A percentile compares a stretch with the other conserved stretches of the same genome.
Evolutionary conservation across 2,888 invertebrate genomes (phyloP).

Genomic region (Eucera pruinosa): DNA sequence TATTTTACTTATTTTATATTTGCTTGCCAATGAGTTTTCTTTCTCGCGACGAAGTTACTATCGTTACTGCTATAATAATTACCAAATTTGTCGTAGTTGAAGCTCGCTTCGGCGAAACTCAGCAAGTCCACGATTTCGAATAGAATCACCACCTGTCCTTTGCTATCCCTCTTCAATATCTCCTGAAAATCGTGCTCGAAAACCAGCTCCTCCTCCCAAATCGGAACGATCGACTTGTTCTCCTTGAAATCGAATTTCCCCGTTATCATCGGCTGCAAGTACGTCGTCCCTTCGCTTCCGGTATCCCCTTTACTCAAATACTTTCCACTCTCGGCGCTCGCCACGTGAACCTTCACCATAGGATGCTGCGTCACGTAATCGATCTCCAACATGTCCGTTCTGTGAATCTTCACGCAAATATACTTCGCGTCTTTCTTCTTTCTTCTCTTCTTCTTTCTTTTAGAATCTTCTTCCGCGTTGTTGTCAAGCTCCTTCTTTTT

Average conservation of each 20-base stretch:
- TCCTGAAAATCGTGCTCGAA: constrained; percentile 86
- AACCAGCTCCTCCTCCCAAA: constrained; percentile 89
- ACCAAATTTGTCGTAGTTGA: constrained; percentile 77
- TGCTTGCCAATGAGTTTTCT: no score
- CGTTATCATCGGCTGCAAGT: constrained; percentile 87
- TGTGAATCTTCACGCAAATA: constrained; percentile 86
- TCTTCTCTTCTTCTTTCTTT: constrained; percentile 50
- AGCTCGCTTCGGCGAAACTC: constrained; percentile 76
- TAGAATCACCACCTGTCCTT: constrained; percentile 81
- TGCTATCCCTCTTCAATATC: constrained; percentile 76
- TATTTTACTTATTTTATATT: no score
- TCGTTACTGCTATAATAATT: neutral
- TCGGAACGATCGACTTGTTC: constrained; percentile 84
- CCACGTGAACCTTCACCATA: constrained; percentile 87
- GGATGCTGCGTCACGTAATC: constrained; percentile 87
- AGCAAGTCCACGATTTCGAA: constrained; percentile 85
- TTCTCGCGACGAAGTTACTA: no score
- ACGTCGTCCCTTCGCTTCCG: constrained; percentile 78
- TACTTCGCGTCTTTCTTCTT: constrained; percentile 75
- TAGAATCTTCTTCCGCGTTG: constrained; percentile 29
- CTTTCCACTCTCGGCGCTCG: constrained; percentile 86
- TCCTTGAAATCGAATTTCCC: constrained; percentile 87
- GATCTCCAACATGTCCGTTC: constrained; percentile 86
- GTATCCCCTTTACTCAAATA: no score
- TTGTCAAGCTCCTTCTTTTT: no score